Conservation (phyloP, 1,140 invertebrate species). For the Rhopalosiphum maidis region DNA sequence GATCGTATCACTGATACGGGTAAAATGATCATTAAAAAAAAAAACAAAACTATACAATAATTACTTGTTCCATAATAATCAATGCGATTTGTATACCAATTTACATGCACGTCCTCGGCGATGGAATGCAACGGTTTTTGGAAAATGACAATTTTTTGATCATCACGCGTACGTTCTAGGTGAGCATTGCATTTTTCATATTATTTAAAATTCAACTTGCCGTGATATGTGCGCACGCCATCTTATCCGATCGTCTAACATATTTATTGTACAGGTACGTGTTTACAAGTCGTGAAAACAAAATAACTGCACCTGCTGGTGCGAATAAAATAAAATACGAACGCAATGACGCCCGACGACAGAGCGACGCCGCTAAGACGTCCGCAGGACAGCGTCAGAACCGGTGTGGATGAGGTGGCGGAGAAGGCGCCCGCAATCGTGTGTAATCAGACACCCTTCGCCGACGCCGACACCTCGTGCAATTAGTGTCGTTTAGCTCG, state of each 20-base stretch:
- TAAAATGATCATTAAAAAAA: no score
- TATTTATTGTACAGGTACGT: background rate
- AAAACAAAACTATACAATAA: background rate
- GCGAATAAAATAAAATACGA: conserved; percentile 24
- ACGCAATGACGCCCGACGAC: background rate
- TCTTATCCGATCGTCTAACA: background rate
- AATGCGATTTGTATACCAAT: no score
- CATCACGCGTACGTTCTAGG: no score
- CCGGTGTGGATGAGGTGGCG: background rate
- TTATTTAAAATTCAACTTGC: background rate
- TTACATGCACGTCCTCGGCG: no score
- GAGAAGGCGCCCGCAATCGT: background rate
- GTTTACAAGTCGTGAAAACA: background rate
- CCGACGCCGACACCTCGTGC: conserved; percentile 24
- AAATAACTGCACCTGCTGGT: conserved; percentile 9
- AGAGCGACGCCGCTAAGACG: background rate
- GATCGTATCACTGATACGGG: no score
- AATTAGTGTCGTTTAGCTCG: conserved; percentile 49
- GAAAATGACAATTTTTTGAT: background rate
- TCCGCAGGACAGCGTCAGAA: background rate
- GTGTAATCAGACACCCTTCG: conserved; percentile 50
- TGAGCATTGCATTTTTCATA: background rate
- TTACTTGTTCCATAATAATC: no score
- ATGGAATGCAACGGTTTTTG: background rate
- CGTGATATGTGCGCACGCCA: background rate